These are phyloP conservation scores for Prunella fulvescens DNA, from an alignment of 2,113 vertebrate species.

Conservation along the genomic window DNA sequence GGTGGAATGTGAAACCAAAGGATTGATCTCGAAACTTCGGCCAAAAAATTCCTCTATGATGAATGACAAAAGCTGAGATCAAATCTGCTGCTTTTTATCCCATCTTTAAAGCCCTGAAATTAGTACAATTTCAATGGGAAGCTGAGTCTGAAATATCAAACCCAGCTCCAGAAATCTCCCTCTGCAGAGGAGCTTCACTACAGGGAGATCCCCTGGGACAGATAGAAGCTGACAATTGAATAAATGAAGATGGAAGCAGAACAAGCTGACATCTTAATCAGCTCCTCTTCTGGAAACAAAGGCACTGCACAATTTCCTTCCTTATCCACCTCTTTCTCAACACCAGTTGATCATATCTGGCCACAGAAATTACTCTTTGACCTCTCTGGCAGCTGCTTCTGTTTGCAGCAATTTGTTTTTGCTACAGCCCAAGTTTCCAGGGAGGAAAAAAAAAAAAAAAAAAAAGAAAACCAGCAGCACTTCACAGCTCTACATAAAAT, in stretches of 20 bases:
- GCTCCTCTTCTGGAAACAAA: background rate
- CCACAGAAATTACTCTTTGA: background rate
- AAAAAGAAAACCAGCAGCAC: background rate
- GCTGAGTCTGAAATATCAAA: background rate
- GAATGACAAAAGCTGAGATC: background rate
- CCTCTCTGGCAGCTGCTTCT: background rate
- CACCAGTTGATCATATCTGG: background rate
- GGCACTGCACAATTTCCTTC: background rate
- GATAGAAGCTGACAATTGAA: conserved; percentile 4
- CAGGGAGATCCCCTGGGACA: background rate
- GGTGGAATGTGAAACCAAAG: background rate
- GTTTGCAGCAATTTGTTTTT: background rate
- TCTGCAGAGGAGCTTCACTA: background rate
- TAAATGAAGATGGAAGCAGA: conserved; percentile 13
- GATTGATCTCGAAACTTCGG: background rate
- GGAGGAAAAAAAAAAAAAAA: too few relatives aligned
- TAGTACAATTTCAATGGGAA: background rate
- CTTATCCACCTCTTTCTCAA: background rate
- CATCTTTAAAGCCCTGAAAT: background rate
- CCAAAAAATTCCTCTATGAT: background rate
- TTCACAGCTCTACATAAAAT: background rate
- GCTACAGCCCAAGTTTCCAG: background rate
- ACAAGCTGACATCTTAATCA: conserved; percentile 14
- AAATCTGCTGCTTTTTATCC: background rate
- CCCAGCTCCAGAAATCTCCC: background rate